These are phyloP conservation scores for Archips crataeganus DNA, from an alignment of 2,888 invertebrate genomes.

Conservation along the genomic window DNA sequence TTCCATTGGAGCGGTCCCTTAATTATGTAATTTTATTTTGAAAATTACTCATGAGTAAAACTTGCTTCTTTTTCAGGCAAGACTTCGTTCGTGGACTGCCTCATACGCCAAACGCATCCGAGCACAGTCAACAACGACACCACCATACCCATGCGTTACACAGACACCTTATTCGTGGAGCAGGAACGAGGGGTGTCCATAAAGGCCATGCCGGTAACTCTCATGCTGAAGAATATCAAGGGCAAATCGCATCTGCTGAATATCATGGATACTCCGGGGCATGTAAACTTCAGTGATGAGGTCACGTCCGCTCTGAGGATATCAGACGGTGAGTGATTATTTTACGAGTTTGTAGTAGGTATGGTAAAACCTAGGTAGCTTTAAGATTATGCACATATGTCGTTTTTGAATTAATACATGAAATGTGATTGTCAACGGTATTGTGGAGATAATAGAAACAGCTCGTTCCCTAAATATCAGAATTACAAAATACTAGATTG, in stretches of 20 bases:
- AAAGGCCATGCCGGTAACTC: slow-evolving; percentile 97
- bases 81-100: slow-evolving; percentile 98
- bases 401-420: too few species aligned
- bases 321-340: slow-evolving; percentile 86
- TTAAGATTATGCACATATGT: too few species aligned
- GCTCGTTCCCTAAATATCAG: too few species aligned
- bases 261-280: slow-evolving; percentile 98
- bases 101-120: slow-evolving; percentile 98
- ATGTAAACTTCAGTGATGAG: slow-evolving; percentile 99
- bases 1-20: too few species aligned
- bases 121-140: slow-evolving; percentile 90
- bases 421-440: too few species aligned
- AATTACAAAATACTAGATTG: too few species aligned
- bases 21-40: too few species aligned
- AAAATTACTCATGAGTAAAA: too few species aligned
- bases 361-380: too few species aligned
- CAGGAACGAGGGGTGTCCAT: slow-evolving; percentile 99
- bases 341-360: not conserved
- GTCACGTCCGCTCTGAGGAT: slow-evolving; percentile 98
- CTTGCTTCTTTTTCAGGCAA: slow-evolving; percentile 82
- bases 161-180: slow-evolving; percentile 98
- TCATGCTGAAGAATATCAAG: slow-evolving; percentile 96
- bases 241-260: slow-evolving; percentile 99
- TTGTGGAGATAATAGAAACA: too few species aligned
- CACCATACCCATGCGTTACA: slow-evolving; percentile 94